Conservation (phyloP, 1,140 invertebrate genomes). For the Phortica variegata region DNA sequence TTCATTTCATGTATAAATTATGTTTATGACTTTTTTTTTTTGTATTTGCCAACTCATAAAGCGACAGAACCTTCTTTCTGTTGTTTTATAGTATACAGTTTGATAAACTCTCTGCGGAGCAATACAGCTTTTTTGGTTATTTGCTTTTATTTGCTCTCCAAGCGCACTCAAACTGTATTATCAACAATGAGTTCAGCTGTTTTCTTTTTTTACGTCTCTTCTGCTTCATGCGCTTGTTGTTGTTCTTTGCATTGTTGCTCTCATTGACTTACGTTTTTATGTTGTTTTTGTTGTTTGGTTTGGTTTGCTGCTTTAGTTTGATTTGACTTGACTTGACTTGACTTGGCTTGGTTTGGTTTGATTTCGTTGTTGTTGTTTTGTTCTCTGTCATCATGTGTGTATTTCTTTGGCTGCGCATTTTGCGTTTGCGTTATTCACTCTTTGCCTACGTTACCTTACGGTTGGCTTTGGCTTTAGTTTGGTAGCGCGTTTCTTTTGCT, state of each 20-base stretch:
- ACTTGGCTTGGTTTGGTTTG: slow-evolving; percentile 11
- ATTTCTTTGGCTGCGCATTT: slow-evolving; percentile 3
- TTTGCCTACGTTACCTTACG: slow-evolving; percentile 30
- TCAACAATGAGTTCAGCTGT: slow-evolving; percentile 24
- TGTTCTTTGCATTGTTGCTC: slow-evolving; percentile 19
- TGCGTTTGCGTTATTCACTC: slow-evolving; percentile 43
- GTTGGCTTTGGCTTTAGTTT: too few relatives aligned
- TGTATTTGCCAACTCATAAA: too few relatives aligned
- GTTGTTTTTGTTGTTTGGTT: slow-evolving; percentile 4
- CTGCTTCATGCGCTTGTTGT: slow-evolving; percentile 18
- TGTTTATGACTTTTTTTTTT: too few relatives aligned
- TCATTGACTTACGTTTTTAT: slow-evolving; percentile 10
- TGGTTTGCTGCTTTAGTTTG: slow-evolving; percentile 39
- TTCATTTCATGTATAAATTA: too few relatives aligned
- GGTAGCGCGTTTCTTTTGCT: too few relatives aligned
- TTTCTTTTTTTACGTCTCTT: not conserved
- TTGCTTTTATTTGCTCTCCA: too few relatives aligned
- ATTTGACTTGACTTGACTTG: slow-evolving; percentile 23
- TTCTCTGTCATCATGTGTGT: slow-evolving; percentile 9
- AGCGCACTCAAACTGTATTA: slow-evolving; percentile 33
- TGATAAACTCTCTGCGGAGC: not conserved
- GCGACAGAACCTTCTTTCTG: too few relatives aligned
- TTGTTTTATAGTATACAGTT: too few relatives aligned
- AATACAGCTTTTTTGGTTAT: too few relatives aligned
- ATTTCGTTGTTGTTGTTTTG: slow-evolving; percentile 14